Base-by-base conservation (phyloP, 2,888 invertebrate genomes). In the Dasysyrphus albostriatus region DNA sequence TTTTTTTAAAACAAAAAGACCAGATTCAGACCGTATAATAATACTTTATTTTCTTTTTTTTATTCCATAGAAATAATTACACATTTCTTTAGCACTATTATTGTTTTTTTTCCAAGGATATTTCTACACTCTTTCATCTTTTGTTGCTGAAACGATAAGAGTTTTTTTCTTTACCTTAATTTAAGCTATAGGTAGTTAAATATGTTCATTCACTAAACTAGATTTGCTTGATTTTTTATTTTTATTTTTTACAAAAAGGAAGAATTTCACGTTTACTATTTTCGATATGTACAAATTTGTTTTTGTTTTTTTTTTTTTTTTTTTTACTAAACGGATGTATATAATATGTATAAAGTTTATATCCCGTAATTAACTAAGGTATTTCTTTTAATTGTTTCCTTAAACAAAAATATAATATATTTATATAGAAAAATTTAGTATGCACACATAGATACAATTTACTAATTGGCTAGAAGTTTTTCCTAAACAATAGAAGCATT, bases 1-100 rank as follows among this genome's bases (percentile, higher is more conserved):
- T 56, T 56, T 16, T 24, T 39, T 8, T 9, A 24, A n/a, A 47
- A 72, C 24, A 29, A 72, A 72, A 85, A 51, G 74, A 85, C 77
- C 81, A 85, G 74, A 74, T 47, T 81, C 81, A 85, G 85, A 85
- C 85, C 85, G 81, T 81, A 78, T 78, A 69, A 78, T 85, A 85
- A 85, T 85, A 85, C 85, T 85, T 69, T 85, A 63, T 24, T 24
- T 24, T 67, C 44, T 63, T 80, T 67, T 51, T 63, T 80, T 77
- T 84, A 69, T 63, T 72, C 54, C 51, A 74, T 54, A 82, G 75
- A 76, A 77, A 77, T 77, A 84, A 84, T 72, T 85, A 78, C 63
- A 81, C 61, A 69, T 81, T 81, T 85, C 58, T 78, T 81, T 85
- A 85, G 85, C 74, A 74, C 85, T 85, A 85, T 85, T 85, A 85